Percentiles rank a stretch among this genome's conserved stretches.
Conservation (phyloP, 2,888 invertebrate species). For the Pteria penguin region DNA sequence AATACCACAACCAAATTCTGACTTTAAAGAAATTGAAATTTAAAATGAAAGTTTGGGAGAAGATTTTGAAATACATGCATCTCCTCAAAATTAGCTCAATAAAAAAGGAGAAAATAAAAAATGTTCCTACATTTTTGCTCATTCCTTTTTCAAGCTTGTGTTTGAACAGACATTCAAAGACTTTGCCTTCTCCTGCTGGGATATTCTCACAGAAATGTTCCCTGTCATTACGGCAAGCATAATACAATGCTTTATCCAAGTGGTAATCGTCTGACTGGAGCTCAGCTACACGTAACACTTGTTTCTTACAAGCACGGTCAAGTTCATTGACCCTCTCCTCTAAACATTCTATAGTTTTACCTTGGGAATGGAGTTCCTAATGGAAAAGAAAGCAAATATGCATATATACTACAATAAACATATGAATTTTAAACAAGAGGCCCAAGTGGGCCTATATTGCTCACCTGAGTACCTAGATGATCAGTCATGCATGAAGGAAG, state of each 20-base stretch:
- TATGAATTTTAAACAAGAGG: too few relatives aligned
- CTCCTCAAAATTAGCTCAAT: too few relatives aligned
- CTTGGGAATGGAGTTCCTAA: constrained; percentile 84
- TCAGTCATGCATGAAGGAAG: too few relatives aligned
- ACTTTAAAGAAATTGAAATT: too few relatives aligned
- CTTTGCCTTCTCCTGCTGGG: constrained; percentile 88
- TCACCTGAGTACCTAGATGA: too few relatives aligned
- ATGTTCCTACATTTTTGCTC: constrained; percentile 54
- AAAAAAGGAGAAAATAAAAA: too few relatives aligned
- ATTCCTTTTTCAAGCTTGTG: constrained; percentile 88
- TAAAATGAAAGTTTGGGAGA: too few relatives aligned
- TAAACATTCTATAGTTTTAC: constrained; percentile 91
- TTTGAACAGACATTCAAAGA: constrained; percentile 93
- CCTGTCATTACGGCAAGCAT: constrained; percentile 92
- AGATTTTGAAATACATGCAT: too few relatives aligned
- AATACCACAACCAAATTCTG: too few relatives aligned
- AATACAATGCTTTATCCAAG: constrained; percentile 92
- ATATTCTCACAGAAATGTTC: constrained; percentile 87
- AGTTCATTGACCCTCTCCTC: constrained; percentile 84
- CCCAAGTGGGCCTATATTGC: too few relatives aligned
- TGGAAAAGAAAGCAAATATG: constrained; percentile 25
- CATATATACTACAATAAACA: too few relatives aligned
- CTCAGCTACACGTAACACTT: constrained; percentile 91
- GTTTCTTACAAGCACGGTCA: constrained; percentile 86
- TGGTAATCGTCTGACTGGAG: constrained; percentile 93